Evolutionary conservation across 2,888 invertebrate genomes (phyloP), one percentile per base, ranked within the genome.

Genomic region (Agriopis aurantiaria): DNA sequence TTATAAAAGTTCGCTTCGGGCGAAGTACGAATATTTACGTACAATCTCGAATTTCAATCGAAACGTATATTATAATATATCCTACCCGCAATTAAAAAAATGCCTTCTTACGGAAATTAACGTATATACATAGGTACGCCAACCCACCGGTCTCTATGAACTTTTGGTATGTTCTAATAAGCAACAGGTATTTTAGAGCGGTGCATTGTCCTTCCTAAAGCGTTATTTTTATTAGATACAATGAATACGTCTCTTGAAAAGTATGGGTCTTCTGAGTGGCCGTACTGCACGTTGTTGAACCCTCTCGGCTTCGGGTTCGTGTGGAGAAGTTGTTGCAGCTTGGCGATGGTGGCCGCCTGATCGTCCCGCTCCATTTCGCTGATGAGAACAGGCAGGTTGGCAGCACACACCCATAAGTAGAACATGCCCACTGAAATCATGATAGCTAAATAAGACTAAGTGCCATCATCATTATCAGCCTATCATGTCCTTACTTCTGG

Each of bases 341-440:
- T 91, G 9, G 78, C 82, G 41, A 94, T 89, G 10, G 88, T 88
- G 0, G 84, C 85, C n/a, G 82, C 80, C 68, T 93, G 91, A 71
- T 92, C 88, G 61, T 92, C 91, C 1, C 83, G 84, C 68, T 92
- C 88, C 80, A 89, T 91, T 75, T 93, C 93, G 68, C 88, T 93
- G 72, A 93, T 88, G 5, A 94, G 79, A 69, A 92, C 82, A 0
- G 93, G 94, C 43, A 94, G 80, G 78, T 88, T 92, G 1, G 89
- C 86, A 10, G 89, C 87, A 78, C 94, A 94, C 55, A 93, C 79
- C 94, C 93, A 93, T 57, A 93, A 75, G 73, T 94, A 94, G 76
- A 90, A 92, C 88, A 91, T 88, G 12, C 91, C 93, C 87, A 94
- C 94, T 94, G 85, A 66, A 84, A 78, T 8, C 8, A 17, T 17